Evolutionary conservation across 2,888 invertebrate species (phyloP).

Genomic region (Epirrhoe tristata): DNA sequence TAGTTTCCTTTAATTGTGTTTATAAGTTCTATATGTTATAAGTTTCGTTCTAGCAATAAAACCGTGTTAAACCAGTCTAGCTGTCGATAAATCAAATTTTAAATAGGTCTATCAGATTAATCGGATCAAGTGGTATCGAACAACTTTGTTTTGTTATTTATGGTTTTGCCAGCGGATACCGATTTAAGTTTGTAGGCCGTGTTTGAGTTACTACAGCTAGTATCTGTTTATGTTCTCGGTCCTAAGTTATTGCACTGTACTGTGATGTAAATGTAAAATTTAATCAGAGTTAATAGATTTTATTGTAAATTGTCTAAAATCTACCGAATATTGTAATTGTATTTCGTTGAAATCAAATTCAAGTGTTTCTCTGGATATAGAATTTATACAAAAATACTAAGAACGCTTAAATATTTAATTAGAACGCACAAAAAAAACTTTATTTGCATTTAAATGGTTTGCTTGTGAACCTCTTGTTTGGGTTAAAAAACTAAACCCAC

Average conservation of each 20-base stretch:
- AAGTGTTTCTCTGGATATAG: too few species aligned
- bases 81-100: constrained; percentile 43
- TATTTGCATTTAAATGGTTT: too few species aligned
- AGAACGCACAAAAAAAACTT: too few species aligned
- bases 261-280: background rate
- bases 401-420: too few species aligned
- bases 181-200: constrained; percentile 11
- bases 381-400: too few species aligned
- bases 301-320: background rate
- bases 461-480: too few species aligned
- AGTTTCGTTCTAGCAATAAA: constrained; percentile 15
- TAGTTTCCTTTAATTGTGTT: background rate
- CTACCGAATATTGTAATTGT: too few species aligned
- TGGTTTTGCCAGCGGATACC: constrained; percentile 9
- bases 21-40: constrained; percentile 4
- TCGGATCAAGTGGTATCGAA: constrained; percentile 29
- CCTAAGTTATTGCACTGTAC: background rate
- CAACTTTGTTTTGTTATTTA: constrained; percentile 38
- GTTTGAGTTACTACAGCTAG: background rate
- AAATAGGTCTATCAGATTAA: constrained; percentile 40
- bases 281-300: background rate
- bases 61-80: constrained; percentile 28
- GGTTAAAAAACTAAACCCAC: background rate
- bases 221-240: background rate
- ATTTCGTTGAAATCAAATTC: too few species aligned